phyloP scores from a whole-genome alignment of 2,888 invertebrate genomes.

The Acronicta alni region DNA sequence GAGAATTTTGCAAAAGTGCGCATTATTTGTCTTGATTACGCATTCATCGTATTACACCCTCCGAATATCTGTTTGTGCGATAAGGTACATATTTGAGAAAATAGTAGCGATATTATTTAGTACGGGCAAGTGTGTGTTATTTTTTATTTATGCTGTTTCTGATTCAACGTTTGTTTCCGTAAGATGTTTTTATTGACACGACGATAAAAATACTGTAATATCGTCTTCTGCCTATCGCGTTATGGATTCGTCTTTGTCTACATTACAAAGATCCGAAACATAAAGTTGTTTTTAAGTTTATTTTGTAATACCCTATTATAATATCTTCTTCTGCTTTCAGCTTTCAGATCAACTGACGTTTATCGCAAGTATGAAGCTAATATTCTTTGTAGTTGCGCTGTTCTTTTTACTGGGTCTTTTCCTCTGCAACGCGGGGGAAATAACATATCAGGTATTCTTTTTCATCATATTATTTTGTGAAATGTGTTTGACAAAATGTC shows the following conservation, averaged over 20 bases:
- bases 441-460: conserved; percentile 78
- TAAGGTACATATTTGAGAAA: conserved; percentile 21
- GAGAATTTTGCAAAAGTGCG: conserved; percentile 42
- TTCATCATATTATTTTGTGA: conserved; percentile 19
- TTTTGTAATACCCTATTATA: conserved; percentile 1
- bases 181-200: not conserved
- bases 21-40: conserved; percentile 47
- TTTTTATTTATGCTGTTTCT: conserved; percentile 7
- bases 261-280: too few relatives aligned
- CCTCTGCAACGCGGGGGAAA: conserved; percentile 84
- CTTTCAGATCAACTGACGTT: conserved; percentile 75
- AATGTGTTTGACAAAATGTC: conserved; percentile 19
- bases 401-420: conserved; percentile 80
- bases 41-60: conserved; percentile 35
- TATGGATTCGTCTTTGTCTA: not conserved
- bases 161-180: not conserved
- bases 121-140: conserved; percentile 7
- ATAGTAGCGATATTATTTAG: conserved; percentile 24
- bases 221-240: not conserved
- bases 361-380: conserved; percentile 73
- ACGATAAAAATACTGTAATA: not conserved
- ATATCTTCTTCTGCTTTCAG: conserved; percentile 61
- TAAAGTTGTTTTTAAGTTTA: not conserved
- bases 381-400: conserved; percentile 75
- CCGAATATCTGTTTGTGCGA: conserved; percentile 23